Evolutionary conservation across 92 coral and sea anemone species (phyloP).

Genomic region (Isaurus tuberculatus): DNA sequence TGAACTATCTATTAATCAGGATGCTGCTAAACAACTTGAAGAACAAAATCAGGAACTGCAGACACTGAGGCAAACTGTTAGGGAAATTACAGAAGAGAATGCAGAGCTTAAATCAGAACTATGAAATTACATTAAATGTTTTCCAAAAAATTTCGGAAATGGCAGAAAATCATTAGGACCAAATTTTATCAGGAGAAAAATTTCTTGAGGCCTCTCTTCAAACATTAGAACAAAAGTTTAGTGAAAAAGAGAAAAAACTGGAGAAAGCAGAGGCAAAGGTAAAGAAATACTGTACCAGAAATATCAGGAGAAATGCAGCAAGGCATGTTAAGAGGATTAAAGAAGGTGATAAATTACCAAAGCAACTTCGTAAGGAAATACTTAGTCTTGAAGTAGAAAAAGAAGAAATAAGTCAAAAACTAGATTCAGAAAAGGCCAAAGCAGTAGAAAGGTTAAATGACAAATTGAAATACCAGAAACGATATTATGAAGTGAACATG

Average conservation of each 20-base stretch:
- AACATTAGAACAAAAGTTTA: not conserved
- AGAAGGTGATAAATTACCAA: constrained; percentile 1
- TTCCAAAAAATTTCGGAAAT: constrained; percentile 10
- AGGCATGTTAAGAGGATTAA: constrained; percentile 4
- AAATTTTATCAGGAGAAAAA: constrained; percentile 22
- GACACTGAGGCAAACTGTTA: not conserved
- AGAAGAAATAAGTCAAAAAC: not conserved
- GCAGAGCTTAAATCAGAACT: constrained; percentile 13
- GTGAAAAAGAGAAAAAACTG: constrained; percentile 9
- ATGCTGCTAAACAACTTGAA: no score
- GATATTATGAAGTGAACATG: constrained; percentile 2
- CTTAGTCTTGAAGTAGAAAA: not conserved
- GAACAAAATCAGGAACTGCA: no score
- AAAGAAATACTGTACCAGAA: not conserved
- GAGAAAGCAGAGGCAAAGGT: constrained; percentile 8
- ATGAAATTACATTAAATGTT: not conserved
- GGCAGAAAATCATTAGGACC: not conserved
- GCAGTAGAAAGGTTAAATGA: constrained; percentile 19
- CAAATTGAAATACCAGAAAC: constrained; percentile 6
- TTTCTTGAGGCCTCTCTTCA: not conserved
- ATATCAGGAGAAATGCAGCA: not conserved
- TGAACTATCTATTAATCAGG: no score
- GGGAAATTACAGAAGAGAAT: not conserved
- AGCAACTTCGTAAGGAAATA: constrained; percentile 1
- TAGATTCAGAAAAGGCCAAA: constrained; percentile 6